Percentiles rank a stretch among this genome's conserved stretches.
Conservation (phyloP, 2,797 vertebrate species). For the Acanthis flammea region DNA sequence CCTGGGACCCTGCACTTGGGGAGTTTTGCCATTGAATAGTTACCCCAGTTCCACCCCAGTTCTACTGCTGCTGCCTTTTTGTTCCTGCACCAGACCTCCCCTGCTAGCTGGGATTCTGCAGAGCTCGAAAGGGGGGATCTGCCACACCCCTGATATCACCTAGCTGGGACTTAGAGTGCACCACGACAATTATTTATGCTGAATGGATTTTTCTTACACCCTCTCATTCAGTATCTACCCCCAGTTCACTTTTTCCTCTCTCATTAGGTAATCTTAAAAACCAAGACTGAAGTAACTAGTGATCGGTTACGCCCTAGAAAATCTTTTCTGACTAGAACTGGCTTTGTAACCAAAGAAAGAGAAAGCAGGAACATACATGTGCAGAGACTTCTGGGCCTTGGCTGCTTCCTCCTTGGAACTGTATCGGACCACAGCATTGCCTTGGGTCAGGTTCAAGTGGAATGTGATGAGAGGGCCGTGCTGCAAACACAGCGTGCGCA, state of each 20-base stretch:
- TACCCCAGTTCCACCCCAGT: no score
- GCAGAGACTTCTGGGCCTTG: slow-evolving; percentile 98
- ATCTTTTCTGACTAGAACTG: neutral
- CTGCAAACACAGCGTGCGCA: slow-evolving; percentile 95
- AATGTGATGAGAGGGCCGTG: slow-evolving; percentile 97
- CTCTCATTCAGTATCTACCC: neutral
- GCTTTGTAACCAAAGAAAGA: neutral
- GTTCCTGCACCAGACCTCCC: no score
- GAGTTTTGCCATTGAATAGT: neutral
- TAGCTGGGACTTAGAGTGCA: neutral
- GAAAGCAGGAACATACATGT: slow-evolving; percentile 83
- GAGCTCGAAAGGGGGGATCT: neutral
- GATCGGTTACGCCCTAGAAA: neutral
- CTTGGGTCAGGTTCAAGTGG: slow-evolving; percentile 98
- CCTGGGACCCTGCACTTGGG: neutral
- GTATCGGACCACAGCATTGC: slow-evolving; percentile 98
- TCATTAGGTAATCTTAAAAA: neutral
- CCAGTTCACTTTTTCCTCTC: neutral
- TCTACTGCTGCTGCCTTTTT: neutral
- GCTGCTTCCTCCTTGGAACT: slow-evolving; percentile 97
- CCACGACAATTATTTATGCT: neutral
- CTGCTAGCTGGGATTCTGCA: neutral
- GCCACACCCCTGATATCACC: neutral
- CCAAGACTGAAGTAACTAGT: neutral
- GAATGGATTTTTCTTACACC: neutral